Base-by-base conservation (phyloP, 2,113 vertebrate species). In the Acrocephalus arundinaceus region DNA sequence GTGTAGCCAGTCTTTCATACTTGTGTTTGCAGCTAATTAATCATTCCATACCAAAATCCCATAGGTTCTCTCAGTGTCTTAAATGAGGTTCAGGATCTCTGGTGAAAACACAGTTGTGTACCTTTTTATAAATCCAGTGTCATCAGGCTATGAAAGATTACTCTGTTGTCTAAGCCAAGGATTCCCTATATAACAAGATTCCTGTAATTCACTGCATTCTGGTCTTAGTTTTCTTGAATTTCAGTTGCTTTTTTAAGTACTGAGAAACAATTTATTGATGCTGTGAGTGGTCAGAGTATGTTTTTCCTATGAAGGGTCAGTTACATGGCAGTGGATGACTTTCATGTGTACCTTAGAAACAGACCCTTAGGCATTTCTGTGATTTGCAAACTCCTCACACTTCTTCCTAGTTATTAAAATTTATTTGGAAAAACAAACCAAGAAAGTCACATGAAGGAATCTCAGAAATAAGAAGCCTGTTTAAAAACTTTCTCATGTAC, bases 291-390 rank as follows among this genome's bases (percentile, higher is more conserved):
- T 28, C 59, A 89, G 67, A 76, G 23, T 17, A 6, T 33, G 22
- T 14, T 54, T 85, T 76, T 57, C 15, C 10, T 43, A 0, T 58
- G 39, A 28, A 30, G 83, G 13, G 31, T 43, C 41, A 10, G 0
- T 78, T 46, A 33, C 4, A 0, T 1, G 9, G 33, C 48, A 71
- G 6, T 61, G 82, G 31, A 33, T 90, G 63, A 35, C 23, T 79
- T 35, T 15, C 0, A 0, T 80, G 0, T 59, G 13, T 35, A 24
- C 20, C 23, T 87, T 62, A n/a, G 39, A 71, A 74, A 35, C 4
- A 65, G 41, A 77, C 37, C 37, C 35, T 76, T 1, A 15, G 59
- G 31, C 27, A 27, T 78, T 93, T 63, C 30, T 46, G 71, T 33
- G 2, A 37, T 78, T 72, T 89, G 49, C 18, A 35, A 21, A 79